phyloP scores from a whole-genome alignment of 2,113 vertebrate genomes.

The Gobius niger region DNA sequence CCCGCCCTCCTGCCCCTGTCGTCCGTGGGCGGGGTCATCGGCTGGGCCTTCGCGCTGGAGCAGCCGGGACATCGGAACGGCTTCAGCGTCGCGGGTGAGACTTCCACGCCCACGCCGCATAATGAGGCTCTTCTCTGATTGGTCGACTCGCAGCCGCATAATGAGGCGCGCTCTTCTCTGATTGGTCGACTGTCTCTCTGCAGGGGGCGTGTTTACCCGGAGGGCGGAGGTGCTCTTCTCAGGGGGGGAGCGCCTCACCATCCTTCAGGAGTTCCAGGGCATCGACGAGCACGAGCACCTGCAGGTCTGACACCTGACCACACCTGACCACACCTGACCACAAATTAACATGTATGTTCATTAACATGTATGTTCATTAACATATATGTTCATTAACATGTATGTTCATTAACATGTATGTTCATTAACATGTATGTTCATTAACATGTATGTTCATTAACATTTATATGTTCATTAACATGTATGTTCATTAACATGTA shows the following conservation, averaged over 20 bases:
- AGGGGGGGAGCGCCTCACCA: slow-evolving; percentile 81
- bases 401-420: too few species aligned
- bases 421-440: too few species aligned
- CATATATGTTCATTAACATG: too few species aligned
- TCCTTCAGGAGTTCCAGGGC: slow-evolving; percentile 87
- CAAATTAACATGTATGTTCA: too few species aligned
- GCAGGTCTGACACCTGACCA: too few species aligned
- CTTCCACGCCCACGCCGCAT: too few species aligned
- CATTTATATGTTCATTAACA: too few species aligned
- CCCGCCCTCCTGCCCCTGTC: slow-evolving; percentile 86
- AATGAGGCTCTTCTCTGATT: not conserved
- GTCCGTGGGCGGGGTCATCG: slow-evolving; percentile 87
- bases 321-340: too few species aligned
- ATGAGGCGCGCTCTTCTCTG: not conserved
- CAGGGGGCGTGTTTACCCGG: slow-evolving; percentile 87
- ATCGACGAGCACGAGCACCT: slow-evolving; percentile 93
- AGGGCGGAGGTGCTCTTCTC: slow-evolving; percentile 86
- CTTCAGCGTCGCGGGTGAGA: slow-evolving; percentile 88
- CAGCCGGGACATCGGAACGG: slow-evolving; percentile 88
- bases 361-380: too few species aligned
- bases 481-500: too few species aligned
- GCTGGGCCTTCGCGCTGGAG: slow-evolving; percentile 95
- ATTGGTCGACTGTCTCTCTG: not conserved
- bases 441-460: too few species aligned
- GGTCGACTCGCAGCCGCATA: too few species aligned